These are phyloP conservation scores for Podocnemis expansa DNA, from an alignment of 2,113 vertebrate species.

Conservation along the genomic window DNA sequence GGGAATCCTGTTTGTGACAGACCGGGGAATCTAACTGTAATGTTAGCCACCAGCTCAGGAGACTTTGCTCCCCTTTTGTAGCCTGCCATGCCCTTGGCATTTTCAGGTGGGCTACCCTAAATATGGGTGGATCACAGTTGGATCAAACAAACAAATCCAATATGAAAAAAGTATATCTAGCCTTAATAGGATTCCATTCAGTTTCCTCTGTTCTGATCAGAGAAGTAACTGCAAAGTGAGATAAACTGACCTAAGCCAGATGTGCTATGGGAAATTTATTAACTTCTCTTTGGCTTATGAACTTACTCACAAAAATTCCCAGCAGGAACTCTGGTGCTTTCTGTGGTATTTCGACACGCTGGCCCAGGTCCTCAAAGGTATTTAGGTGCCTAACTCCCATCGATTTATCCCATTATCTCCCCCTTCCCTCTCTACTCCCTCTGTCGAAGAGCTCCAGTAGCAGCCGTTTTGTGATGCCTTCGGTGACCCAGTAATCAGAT, in stretches of 20 bases:
- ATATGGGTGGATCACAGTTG: background rate
- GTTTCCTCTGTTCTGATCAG: background rate
- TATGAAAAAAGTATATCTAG: background rate
- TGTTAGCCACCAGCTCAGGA: too few species aligned
- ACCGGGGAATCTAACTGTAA: too few species aligned
- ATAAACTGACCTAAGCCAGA: background rate
- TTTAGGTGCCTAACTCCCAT: background rate
- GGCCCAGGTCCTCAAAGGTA: background rate
- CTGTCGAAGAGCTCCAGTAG: background rate
- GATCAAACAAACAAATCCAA: background rate
- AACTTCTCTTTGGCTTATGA: background rate
- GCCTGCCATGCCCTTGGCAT: too few species aligned
- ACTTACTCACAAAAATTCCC: background rate
- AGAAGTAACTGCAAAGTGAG: background rate
- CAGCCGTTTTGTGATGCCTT: slow-evolving; percentile 30
- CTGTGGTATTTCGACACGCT: background rate
- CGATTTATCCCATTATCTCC: background rate
- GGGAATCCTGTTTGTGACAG: too few species aligned
- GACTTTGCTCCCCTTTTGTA: too few species aligned
- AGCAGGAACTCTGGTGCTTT: background rate
- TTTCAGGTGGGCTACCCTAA: too few species aligned
- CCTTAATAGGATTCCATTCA: background rate
- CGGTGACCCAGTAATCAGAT: slow-evolving; percentile 81
- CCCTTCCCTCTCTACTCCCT: too few species aligned
- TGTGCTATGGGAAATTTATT: background rate